Evolutionary conservation across 2,797 vertebrate species (phyloP), one percentile per base, ranked within the genome.

Genomic region (Danio choprae): DNA sequence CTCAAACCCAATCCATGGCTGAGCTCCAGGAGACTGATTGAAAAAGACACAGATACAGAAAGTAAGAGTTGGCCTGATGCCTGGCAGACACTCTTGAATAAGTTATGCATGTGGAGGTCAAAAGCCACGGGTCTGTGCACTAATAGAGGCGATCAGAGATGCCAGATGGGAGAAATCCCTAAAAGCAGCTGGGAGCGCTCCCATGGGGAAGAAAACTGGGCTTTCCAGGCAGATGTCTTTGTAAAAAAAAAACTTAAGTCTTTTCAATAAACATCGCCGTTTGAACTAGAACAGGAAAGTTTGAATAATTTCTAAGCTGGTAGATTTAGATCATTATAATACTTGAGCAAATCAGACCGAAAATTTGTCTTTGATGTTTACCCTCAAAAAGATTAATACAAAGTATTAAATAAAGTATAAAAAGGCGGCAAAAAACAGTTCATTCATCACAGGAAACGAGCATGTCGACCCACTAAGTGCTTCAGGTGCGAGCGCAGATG

Each of bases 161-260:
- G 69, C 77, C 87, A 88, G 86, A 85, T 87, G 86, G 87, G 71
- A 81, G 53, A 67, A 77, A 55, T 46, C 43, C 69, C 62, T 78
- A 20, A 74, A 78, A 76, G 81, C 80, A 82, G 80, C 83, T 88
- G 83, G 81, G 77, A 10, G 38, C 20, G 40, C 55, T 82, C 79
- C 82, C 74, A 43, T 64, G 81, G 75, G 83, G 80, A 22, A 70
- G 59, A 80, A 63, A 74, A 20, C 7, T 50, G 80, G 63, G 15
- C 29, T 73, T 51, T 71, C 60, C 60, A 72, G 74, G 63, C 67
- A 44, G 58, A 72, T 63, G 77, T 79, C 77, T 79, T 79, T n/a
- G 36, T 65, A 68, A 67, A 68, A 55, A 13, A 46, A 46, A 43
- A 20, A 69, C 22, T 29, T 7, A 36, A 48, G 53, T 53, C 22